A percentile compares a stretch with the other conserved stretches of the same genome.
Conservation (phyloP, 2,888 invertebrate species). For the Pseudococcus jackbeardsleyi region DNA sequence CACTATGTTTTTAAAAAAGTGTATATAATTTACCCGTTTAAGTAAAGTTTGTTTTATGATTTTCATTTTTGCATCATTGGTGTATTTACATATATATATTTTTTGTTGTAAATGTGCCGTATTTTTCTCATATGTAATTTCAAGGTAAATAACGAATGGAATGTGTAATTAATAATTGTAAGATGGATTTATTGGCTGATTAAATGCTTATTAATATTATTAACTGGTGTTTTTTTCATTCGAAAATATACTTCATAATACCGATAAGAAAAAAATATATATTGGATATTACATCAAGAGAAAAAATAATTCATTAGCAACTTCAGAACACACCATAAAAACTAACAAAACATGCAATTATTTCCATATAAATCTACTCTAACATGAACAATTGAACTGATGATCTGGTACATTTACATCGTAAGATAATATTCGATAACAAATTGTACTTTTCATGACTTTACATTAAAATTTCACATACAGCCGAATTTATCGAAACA, state of each 20-base stretch:
- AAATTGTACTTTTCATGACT: too few species aligned
- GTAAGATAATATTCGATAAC: too few species aligned
- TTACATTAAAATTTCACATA: too few species aligned
- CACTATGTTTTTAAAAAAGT: constrained; percentile 15
- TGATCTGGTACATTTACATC: too few species aligned
- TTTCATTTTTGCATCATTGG: constrained; percentile 38
- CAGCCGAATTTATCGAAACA: too few species aligned
- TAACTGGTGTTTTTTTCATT: not conserved
- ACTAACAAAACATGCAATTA: too few species aligned
- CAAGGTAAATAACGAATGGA: constrained; percentile 44
- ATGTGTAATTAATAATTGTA: constrained; percentile 43
- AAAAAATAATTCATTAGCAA: too few species aligned
- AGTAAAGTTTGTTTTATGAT: constrained; percentile 47
- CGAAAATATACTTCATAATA: not conserved
- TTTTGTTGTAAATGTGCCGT: not conserved
- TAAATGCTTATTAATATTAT: constrained; percentile 44
- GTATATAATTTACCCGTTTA: constrained; percentile 24
- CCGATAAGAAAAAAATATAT: too few species aligned
- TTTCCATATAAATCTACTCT: too few species aligned
- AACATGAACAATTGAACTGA: too few species aligned
- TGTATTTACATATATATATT: not conserved
- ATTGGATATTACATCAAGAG: too few species aligned
- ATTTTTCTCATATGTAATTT: not conserved
- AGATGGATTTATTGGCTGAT: constrained; percentile 38
- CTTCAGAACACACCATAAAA: too few species aligned